These are phyloP conservation scores for Lithosia quadra DNA, from an alignment of 2,888 invertebrate genomes.

Conservation along the genomic window DNA sequence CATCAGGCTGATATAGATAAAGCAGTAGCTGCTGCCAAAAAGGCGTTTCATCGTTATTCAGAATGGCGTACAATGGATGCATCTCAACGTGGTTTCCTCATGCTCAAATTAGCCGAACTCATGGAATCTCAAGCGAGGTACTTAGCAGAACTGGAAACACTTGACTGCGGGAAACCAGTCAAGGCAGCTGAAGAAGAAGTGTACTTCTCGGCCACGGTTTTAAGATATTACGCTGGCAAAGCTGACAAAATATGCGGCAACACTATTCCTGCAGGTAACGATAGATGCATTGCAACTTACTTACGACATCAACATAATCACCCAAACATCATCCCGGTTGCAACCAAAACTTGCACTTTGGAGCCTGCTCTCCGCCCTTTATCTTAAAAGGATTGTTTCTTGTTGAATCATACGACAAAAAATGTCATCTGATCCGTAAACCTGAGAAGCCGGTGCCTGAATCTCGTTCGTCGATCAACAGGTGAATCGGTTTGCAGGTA, in stretches of 20 bases:
- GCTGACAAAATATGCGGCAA: slow-evolving; percentile 95
- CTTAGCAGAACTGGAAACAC: slow-evolving; percentile 95
- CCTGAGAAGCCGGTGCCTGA: too few relatives aligned
- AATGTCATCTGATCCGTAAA: too few relatives aligned
- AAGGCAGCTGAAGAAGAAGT: slow-evolving; percentile 90
- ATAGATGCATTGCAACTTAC: background rate
- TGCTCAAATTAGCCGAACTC: slow-evolving; percentile 91
- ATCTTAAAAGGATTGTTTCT: too few relatives aligned
- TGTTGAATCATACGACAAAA: too few relatives aligned
- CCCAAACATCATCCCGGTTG: too few relatives aligned
- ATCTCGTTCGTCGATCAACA: too few relatives aligned
- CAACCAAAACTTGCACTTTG: too few relatives aligned
- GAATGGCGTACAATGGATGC: slow-evolving; percentile 94
- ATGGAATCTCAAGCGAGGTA: slow-evolving; percentile 91
- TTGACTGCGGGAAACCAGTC: slow-evolving; percentile 98
- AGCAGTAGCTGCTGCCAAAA: slow-evolving; percentile 93
- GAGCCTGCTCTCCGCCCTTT: too few relatives aligned
- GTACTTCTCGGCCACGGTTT: slow-evolving; percentile 86
- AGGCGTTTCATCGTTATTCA: slow-evolving; percentile 91
- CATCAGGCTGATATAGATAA: slow-evolving; percentile 91
- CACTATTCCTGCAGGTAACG: slow-evolving; percentile 89
- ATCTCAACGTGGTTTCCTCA: slow-evolving; percentile 91
- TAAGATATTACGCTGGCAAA: slow-evolving; percentile 97
- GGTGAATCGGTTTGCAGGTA: too few relatives aligned
- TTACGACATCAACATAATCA: too few relatives aligned